Evolutionary conservation across 1,140 invertebrate genomes (phyloP), one percentile per base, ranked within the genome.

Genomic region (Odontomachus brunneus): DNA sequence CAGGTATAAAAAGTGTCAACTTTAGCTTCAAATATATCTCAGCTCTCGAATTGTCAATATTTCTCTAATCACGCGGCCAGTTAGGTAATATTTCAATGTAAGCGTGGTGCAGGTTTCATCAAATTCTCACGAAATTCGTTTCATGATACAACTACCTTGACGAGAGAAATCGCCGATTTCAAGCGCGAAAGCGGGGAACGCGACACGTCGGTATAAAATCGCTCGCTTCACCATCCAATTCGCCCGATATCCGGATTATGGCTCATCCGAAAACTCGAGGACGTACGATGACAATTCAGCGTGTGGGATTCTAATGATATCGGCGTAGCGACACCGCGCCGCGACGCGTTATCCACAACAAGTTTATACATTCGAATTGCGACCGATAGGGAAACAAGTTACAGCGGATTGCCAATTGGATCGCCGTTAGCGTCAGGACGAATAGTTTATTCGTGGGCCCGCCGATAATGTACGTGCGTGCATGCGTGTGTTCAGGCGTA

Each of bases 311-410:
- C 51, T 80, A 71, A 80, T 65, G 51, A 71, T 38, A 57, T 60
- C 60, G 15, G 53, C 19, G 60, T 44, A 62, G 19, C 73, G 19
- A 14, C 29, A 67, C 15, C 22, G 51, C 26, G 55, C 55, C 24
- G 38, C 38, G 53, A 69, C 38, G 38, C 75, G 75, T 80, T 80
- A 80, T 80, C 75, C 75, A 71, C 75, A 80, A 80, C 75, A 48
- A 80, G 75, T 80, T 80, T 80, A 80, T 80, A 57, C 53, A 49
- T 59, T 71, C 75, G 51, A 80, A 80, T 80, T 80, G 65, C 75
- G 48, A 71, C 53, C 69, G 75, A 80, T 80, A 80, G 75, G 66
- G 65, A 80, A 80, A 71, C 75, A 80, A 80, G 75, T 80, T 80
- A 71, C 75, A 69, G 65, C 24, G 65, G 65, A 80, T 80, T 80